Evolutionary conservation across 2,113 vertebrate species (phyloP), one percentile per base, ranked within the genome.

Genomic region (Glaucidium brasilianum): DNA sequence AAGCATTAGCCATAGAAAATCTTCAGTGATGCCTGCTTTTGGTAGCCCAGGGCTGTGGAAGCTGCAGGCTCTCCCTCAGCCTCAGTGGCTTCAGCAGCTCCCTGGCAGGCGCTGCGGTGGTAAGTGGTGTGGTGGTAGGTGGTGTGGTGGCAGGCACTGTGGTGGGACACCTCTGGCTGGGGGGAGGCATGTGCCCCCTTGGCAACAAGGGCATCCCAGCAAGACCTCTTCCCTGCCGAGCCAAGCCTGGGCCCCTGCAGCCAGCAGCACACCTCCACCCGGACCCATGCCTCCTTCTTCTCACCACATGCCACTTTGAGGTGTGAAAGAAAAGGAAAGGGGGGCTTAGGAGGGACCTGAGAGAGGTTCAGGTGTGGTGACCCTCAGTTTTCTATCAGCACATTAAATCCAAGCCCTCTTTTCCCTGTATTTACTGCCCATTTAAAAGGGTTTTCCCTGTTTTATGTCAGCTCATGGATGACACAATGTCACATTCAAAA

Each of bases 401-500:
- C 3, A 0, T 75, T 89, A 86, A 96, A 95, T 63, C 74, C 55
- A 88, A 92, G 27, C 30, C 15, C 34, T 49, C 41, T 50, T 43
- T 81, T 79, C 74, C 35, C 23, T 32, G 17, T 72, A 66, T 68
- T 93, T 71, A 21, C 25, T 80, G 56, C 52, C 39, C 43, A 34
- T 92, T 83, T 56, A 49, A 81, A 85, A 86, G 63, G 37, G 43
- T 85, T 88, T 88, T 63, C 62, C 2, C 30, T 95, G 96, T n/a
- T 94, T 94, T 83, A 43, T 94, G 84, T 95, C 85, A 95, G 87
- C 49, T 86, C 59, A 7, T 11, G 18, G 92, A 59, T 94, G 94
- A 85, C 96, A 92, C 76, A 77, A 56, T 93, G 78, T 95, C 92
- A 97, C 67, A 63, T 64, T 93, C 82, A 91, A 82, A 92, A 92